Percentiles rank a stretch among this genome's conserved stretches.
Evolutionary conservation across 2,888 invertebrate species (phyloP).

Genomic region (Dusona sp.): DNA sequence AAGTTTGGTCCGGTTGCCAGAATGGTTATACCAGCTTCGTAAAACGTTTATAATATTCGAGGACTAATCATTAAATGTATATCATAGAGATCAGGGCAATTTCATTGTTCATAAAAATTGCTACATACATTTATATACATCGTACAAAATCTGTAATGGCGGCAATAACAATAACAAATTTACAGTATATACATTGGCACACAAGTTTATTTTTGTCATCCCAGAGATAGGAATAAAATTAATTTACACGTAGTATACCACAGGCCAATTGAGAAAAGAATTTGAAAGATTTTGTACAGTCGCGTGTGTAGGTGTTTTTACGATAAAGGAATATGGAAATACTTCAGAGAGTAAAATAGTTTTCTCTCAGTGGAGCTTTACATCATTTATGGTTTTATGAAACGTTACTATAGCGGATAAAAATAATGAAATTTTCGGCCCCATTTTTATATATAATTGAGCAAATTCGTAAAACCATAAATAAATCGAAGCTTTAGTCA

Average conservation of each 20-base stretch:
- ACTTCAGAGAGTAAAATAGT: conserved; percentile 7
- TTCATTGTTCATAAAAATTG: conserved; percentile 34
- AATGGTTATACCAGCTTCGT: not conserved
- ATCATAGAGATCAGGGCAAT: conserved; percentile 30
- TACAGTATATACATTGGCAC: conserved; percentile 77
- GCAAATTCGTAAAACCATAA: not conserved
- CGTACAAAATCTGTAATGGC: conserved; percentile 55
- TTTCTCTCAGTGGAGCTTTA: not conserved
- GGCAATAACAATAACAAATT: conserved; percentile 56
- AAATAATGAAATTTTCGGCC: not conserved
- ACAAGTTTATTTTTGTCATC: conserved; percentile 44
- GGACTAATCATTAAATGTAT: conserved; percentile 31
- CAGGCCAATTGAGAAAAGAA: conserved; percentile 63
- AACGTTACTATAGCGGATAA: not conserved
- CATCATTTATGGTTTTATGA: not conserved
- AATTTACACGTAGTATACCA: conserved; percentile 60
- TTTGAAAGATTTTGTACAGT: conserved; percentile 67
- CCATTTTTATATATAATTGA: too few species aligned
- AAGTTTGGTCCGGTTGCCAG: not conserved
- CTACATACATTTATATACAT: conserved; percentile 76
- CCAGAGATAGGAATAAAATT: conserved; percentile 40
- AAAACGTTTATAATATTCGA: conserved; percentile 14
- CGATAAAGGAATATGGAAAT: conserved; percentile 23
- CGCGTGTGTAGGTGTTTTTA: conserved; percentile 25
- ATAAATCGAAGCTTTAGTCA: not conserved